phyloP scores from a whole-genome alignment of 2,113 vertebrate genomes.

The Percina caprodes region DNA sequence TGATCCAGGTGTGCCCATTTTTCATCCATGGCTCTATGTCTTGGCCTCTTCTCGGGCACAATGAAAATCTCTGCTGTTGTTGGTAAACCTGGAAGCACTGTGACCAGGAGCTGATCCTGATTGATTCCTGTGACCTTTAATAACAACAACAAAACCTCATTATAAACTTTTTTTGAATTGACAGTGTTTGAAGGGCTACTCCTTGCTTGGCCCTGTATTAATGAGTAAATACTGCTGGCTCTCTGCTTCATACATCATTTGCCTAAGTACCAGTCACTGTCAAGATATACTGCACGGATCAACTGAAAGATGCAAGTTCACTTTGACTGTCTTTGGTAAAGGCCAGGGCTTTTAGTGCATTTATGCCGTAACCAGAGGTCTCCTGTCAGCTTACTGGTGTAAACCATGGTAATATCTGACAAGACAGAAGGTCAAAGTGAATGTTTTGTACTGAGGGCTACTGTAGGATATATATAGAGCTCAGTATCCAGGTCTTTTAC shows the following conservation, averaged over 20 bases:
- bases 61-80: conserved; percentile 91
- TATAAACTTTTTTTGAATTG: conserved; percentile 12
- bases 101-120: conserved; percentile 88
- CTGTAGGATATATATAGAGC: conserved; percentile 74
- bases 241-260: conserved; percentile 59
- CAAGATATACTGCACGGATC: conserved; percentile 55
- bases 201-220: conserved; percentile 1
- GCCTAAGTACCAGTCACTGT: conserved; percentile 64
- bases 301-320: conserved; percentile 54
- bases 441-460: conserved; percentile 77
- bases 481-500: conserved; percentile 72
- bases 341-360: conserved; percentile 76
- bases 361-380: conserved; percentile 71
- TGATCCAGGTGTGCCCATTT: conserved; percentile 86
- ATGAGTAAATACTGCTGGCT: conserved; percentile 45
- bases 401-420: conserved; percentile 71
- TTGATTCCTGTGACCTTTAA: conserved; percentile 88
- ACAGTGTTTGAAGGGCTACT: conserved; percentile 6
- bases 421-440: conserved; percentile 82
- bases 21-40: conserved; percentile 77
- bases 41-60: conserved; percentile 83
- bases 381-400: conserved; percentile 74
- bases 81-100: conserved; percentile 89
- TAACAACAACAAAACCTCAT: conserved; percentile 62
- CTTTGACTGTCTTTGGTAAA: conserved; percentile 75